Evolutionary conservation across 2,888 invertebrate genomes (phyloP).

Genomic region (Meteorus cinctellus): DNA sequence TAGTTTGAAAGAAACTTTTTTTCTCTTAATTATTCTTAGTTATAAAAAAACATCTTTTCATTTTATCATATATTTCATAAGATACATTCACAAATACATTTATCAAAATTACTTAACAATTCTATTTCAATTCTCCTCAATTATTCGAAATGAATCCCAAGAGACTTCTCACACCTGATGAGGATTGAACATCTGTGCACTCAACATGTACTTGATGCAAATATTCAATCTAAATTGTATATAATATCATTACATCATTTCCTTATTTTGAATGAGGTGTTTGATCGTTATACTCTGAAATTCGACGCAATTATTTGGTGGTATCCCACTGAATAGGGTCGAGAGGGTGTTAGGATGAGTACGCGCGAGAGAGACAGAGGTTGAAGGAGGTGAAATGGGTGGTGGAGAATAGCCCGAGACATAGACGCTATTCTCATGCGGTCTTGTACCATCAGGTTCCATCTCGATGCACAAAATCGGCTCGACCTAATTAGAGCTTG

Average conservation of each 20-base stretch:
- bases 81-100: too few species aligned
- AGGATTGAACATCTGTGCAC: too few species aligned
- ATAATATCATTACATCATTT: neutral
- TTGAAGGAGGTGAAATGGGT: neutral
- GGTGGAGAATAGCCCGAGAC: conserved; percentile 18
- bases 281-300: conserved; percentile 12
- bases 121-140: too few species aligned
- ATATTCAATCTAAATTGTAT: neutral
- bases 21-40: too few species aligned
- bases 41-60: too few species aligned
- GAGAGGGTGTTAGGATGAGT: neutral
- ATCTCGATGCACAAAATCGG: conserved; percentile 45
- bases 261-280: conserved; percentile 1
- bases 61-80: too few species aligned
- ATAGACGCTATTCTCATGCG: conserved; percentile 28
- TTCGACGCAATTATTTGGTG: conserved; percentile 23
- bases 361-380: neutral
- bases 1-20: neutral
- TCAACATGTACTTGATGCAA: neutral
- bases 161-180: too few species aligned
- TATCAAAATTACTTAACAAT: too few species aligned
- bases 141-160: too few species aligned
- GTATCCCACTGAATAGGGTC: conserved; percentile 17
- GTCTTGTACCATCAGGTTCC: conserved; percentile 41
- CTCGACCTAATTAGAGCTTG: conserved; percentile 43